Evolutionary conservation across 2,888 invertebrate species (phyloP).

Genomic region (Trissolcus brochymenae): DNA sequence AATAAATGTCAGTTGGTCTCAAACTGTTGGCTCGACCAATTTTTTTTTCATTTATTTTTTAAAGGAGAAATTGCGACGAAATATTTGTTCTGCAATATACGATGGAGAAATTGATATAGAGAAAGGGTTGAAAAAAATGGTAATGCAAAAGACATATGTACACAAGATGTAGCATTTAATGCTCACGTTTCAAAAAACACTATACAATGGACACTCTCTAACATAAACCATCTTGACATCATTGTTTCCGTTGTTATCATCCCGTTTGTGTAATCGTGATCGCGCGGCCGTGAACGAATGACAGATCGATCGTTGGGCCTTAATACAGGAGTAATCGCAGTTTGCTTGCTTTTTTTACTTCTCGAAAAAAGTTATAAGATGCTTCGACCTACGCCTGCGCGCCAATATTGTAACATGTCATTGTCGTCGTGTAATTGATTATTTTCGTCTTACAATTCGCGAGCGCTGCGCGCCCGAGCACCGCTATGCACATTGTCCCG

Average conservation of each 20-base stretch:
- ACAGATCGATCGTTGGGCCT: slow-evolving; percentile 61
- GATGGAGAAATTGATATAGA: background rate
- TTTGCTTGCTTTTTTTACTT: slow-evolving; percentile 10
- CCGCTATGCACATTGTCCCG: slow-evolving; percentile 66
- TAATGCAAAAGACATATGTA: slow-evolving; percentile 67
- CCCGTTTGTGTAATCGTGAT: slow-evolving; percentile 58
- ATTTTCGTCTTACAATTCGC: slow-evolving; percentile 34
- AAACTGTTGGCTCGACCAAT: too few relatives aligned
- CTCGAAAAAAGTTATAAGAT: slow-evolving; percentile 53
- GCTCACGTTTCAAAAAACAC: slow-evolving; percentile 76
- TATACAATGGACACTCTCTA: slow-evolving; percentile 76
- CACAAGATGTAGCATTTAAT: slow-evolving; percentile 76
- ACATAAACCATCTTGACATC: slow-evolving; percentile 73
- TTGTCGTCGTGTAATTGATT: slow-evolving; percentile 25
- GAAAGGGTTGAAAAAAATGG: slow-evolving; percentile 59
- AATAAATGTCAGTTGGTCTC: too few relatives aligned
- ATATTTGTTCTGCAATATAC: too few relatives aligned
- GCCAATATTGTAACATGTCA: slow-evolving; percentile 51
- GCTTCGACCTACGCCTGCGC: slow-evolving; percentile 63
- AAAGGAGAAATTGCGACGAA: too few relatives aligned
- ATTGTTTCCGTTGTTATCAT: slow-evolving; percentile 63
- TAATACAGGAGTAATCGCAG: slow-evolving; percentile 65
- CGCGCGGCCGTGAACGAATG: slow-evolving; percentile 65
- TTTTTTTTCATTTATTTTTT: too few relatives aligned
- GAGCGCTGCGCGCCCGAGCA: slow-evolving; percentile 54